Percentiles rank a stretch among this genome's conserved stretches.
phyloP scores from a whole-genome alignment of 2,797 vertebrate genomes.

The Tachyglossus aculeatus region DNA sequence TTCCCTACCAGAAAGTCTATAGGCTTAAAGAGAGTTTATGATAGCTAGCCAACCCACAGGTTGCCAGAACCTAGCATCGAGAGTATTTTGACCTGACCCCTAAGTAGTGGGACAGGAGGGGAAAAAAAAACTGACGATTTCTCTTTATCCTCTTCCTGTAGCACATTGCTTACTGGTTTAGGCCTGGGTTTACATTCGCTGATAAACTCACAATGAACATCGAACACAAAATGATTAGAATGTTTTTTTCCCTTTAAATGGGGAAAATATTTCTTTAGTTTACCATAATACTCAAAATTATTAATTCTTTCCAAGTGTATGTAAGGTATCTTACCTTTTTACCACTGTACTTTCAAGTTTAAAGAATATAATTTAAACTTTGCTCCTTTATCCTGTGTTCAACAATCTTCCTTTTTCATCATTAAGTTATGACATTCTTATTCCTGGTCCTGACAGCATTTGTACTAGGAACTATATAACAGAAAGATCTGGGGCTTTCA shows the following conservation, averaged over 20 bases:
- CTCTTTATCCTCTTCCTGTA: neutral
- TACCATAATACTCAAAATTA: constrained; percentile 19
- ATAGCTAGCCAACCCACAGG: too few species aligned
- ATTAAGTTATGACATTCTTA: neutral
- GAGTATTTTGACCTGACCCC: too few species aligned
- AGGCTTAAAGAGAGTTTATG: too few species aligned
- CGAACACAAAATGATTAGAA: constrained; percentile 19
- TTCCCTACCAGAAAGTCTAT: too few species aligned
- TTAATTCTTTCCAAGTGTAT: neutral
- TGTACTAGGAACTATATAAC: too few species aligned
- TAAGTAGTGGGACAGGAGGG: too few species aligned
- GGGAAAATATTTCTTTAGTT: constrained; percentile 17
- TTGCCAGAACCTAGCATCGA: too few species aligned
- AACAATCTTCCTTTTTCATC: neutral
- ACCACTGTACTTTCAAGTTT: neutral
- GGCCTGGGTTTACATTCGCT: neutral
- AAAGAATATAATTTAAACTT: neutral
- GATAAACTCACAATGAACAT: neutral
- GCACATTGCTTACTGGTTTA: neutral
- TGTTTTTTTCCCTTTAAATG: neutral
- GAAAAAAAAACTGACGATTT: too few species aligned
- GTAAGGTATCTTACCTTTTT: neutral
- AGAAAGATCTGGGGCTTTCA: too few species aligned
- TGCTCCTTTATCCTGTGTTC: neutral
- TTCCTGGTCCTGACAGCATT: neutral